Conservation (phyloP, 2,113 vertebrate species). For the Tichodroma muraria region DNA sequence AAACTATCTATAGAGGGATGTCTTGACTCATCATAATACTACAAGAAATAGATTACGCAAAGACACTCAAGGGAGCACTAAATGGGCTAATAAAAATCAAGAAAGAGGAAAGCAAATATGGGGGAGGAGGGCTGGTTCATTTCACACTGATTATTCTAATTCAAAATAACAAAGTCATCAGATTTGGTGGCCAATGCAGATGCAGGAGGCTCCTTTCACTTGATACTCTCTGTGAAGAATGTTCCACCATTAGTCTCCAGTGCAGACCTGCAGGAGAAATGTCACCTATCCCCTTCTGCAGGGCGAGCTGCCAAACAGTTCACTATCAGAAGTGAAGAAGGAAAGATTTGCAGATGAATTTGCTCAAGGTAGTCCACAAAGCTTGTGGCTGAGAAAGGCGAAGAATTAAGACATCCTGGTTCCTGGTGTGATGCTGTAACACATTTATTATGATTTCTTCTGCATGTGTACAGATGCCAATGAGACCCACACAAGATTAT, state of each 20-base stretch:
- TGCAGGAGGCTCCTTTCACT: not conserved
- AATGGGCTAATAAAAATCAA: slow-evolving; percentile 25
- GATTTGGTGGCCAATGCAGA: not conserved
- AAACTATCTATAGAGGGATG: not conserved
- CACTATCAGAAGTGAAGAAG: not conserved
- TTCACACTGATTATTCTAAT: slow-evolving; percentile 1
- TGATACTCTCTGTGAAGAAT: not conserved
- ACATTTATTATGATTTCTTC: not conserved
- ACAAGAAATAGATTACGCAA: not conserved
- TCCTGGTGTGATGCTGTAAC: not conserved
- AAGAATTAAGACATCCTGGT: not conserved
- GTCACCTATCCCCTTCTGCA: not conserved
- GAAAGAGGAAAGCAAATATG: slow-evolving; percentile 14
- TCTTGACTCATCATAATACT: not conserved
- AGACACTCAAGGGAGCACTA: slow-evolving; percentile 2
- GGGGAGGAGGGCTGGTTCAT: not conserved
- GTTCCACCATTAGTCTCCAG: not conserved
- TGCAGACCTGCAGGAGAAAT: not conserved
- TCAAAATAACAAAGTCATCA: not conserved
- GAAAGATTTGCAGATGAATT: not conserved
- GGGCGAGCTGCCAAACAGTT: not conserved
- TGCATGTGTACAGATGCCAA: not conserved
- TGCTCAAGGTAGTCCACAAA: not conserved
- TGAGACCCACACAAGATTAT: not conserved
- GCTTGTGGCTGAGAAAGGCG: not conserved